Conservation (phyloP, 2,888 invertebrate species). For the Hypsopygia costalis region DNA sequence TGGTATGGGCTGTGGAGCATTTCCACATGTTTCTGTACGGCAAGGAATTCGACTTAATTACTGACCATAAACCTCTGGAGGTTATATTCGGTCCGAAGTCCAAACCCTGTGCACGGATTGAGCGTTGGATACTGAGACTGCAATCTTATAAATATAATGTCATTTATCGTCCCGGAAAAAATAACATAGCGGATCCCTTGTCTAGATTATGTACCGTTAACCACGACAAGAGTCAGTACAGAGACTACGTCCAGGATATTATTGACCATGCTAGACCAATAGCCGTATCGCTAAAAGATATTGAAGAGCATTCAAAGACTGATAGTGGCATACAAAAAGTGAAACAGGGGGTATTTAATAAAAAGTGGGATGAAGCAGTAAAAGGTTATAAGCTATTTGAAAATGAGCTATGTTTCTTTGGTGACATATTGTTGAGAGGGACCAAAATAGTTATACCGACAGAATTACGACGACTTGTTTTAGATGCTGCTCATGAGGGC, state of each 20-base stretch:
- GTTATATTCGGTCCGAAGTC: conserved; percentile 18
- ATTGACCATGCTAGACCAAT: conserved; percentile 3
- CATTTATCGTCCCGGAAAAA: conserved; percentile 17
- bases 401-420: conserved; percentile 8
- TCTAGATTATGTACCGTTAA: conserved; percentile 12
- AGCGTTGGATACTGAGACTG: conserved; percentile 23
- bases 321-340: conserved; percentile 2
- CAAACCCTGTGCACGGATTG: conserved; percentile 23
- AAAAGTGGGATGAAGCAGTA: conserved; percentile 1
- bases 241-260: conserved; percentile 4
- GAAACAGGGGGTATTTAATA: conserved; percentile 1
- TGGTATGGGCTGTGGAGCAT: conserved; percentile 29
- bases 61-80: conserved; percentile 20
- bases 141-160: conserved; percentile 22
- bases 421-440: conserved; percentile 4
- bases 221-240: not conserved
- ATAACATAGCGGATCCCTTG: conserved; percentile 20
- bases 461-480: not conserved
- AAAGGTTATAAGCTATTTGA: conserved; percentile 8
- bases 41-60: conserved; percentile 12
- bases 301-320: not conserved
- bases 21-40: conserved; percentile 1
- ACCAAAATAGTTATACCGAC: conserved; percentile 7
- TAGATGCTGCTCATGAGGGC: conserved; percentile 26
- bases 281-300: conserved; percentile 3